Percentiles rank a stretch among this genome's conserved stretches.
Evolutionary conservation across 2,888 invertebrate species (phyloP).

Genomic region (Strigamia crassipes): DNA sequence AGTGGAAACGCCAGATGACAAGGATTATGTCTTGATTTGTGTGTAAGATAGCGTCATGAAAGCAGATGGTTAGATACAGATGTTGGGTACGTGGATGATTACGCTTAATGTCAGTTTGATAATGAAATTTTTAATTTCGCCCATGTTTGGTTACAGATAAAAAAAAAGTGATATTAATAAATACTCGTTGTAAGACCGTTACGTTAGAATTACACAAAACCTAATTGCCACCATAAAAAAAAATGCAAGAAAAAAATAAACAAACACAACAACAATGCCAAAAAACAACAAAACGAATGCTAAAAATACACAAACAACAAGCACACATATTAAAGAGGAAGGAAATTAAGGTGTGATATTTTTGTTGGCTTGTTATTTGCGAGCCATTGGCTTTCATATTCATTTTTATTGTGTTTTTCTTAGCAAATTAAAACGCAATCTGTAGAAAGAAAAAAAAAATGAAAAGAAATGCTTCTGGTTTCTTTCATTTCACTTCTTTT

Average conservation of each 20-base stretch:
- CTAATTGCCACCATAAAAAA: too few relatives aligned
- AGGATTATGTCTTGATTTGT: constrained; percentile 27
- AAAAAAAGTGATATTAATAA: not conserved
- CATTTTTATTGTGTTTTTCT: not conserved
- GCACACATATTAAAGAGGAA: too few relatives aligned
- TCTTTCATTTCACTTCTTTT: not conserved
- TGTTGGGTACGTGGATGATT: not conserved
- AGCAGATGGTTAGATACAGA: constrained; percentile 40
- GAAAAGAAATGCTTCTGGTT: not conserved
- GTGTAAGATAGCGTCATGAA: not conserved
- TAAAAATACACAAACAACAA: too few relatives aligned
- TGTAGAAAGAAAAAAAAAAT: not conserved
- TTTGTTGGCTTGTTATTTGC: too few relatives aligned
- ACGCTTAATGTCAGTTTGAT: constrained; percentile 23
- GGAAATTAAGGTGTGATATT: too few relatives aligned
- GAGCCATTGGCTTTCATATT: too few relatives aligned
- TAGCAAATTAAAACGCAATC: not conserved
- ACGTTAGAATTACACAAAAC: not conserved
- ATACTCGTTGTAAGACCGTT: not conserved
- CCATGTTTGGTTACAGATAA: constrained; percentile 14
- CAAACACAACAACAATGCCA: too few relatives aligned
- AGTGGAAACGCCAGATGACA: constrained; percentile 33
- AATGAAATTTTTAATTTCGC: constrained; percentile 34
- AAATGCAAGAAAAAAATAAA: too few relatives aligned
- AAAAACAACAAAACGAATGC: too few relatives aligned